Evolutionary conservation across 2,797 vertebrate genomes (phyloP).

Genomic region (Lepus townsendii): DNA sequence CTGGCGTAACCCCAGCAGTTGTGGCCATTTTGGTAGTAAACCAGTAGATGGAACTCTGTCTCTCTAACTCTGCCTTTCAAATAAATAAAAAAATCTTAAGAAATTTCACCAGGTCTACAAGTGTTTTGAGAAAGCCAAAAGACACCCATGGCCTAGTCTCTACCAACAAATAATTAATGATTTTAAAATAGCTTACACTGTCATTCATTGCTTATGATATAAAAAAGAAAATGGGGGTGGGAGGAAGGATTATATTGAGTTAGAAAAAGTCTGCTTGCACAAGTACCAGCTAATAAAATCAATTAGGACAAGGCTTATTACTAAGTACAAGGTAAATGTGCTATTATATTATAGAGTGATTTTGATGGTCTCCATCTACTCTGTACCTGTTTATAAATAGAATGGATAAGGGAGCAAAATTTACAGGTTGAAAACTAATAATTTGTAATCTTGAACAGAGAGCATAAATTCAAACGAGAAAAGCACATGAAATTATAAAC

Average conservation of each 20-base stretch:
- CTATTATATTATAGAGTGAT: slow-evolving; percentile 65
- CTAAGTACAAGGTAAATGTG: slow-evolving; percentile 57
- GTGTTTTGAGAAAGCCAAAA: background rate
- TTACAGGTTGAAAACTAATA: slow-evolving; percentile 44
- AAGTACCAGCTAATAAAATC: background rate
- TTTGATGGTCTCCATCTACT: slow-evolving; percentile 66
- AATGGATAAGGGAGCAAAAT: slow-evolving; percentile 36
- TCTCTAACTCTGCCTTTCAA: no score
- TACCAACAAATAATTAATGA: slow-evolving; percentile 45
- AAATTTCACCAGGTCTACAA: no score
- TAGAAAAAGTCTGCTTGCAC: slow-evolving; percentile 21
- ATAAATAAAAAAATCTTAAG: no score
- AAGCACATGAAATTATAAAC: slow-evolving; percentile 52
- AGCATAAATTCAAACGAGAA: slow-evolving; percentile 56
- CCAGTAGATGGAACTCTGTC: no score
- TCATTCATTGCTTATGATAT: slow-evolving; percentile 48
- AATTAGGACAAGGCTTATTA: slow-evolving; percentile 50
- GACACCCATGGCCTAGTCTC: background rate
- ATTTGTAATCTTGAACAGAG: slow-evolving; percentile 56
- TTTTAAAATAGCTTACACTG: slow-evolving; percentile 46
- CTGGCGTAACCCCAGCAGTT: no score
- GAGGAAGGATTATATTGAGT: slow-evolving; percentile 7
- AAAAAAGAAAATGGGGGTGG: background rate
- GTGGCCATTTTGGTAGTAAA: no score
- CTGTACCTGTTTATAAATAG: slow-evolving; percentile 39